Conservation (phyloP, 2,113 vertebrate species). For the Microtus richardsoni region DNA sequence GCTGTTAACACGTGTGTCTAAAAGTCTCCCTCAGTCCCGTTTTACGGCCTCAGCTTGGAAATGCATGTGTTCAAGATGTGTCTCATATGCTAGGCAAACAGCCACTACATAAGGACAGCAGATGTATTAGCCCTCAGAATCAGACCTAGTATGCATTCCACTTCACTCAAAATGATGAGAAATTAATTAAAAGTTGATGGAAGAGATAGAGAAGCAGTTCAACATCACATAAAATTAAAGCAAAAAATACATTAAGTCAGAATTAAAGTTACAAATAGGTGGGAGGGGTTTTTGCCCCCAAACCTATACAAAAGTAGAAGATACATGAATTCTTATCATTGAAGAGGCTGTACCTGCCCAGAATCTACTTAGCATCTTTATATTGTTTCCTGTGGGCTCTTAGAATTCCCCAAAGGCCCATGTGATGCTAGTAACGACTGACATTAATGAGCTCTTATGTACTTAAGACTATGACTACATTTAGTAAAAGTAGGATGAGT, state of each 20-base stretch:
- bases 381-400: background rate
- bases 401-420: background rate
- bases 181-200: background rate
- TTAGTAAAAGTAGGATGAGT: background rate
- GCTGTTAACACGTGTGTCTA: conserved; percentile 31
- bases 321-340: background rate
- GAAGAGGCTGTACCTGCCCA: background rate
- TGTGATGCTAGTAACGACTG: background rate
- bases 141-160: background rate
- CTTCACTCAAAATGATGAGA: background rate
- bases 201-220: background rate
- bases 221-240: background rate
- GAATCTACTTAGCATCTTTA: background rate
- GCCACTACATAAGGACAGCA: background rate
- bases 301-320: background rate
- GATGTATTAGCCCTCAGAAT: background rate
- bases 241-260: background rate
- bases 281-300: too few species aligned
- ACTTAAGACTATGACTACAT: background rate
- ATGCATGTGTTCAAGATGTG: background rate
- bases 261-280: background rate
- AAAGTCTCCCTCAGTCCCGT: background rate
- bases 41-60: background rate
- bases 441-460: background rate
- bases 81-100: background rate